Conservation (phyloP, 2,888 invertebrate genomes). For the Rhagonycha fulva region DNA sequence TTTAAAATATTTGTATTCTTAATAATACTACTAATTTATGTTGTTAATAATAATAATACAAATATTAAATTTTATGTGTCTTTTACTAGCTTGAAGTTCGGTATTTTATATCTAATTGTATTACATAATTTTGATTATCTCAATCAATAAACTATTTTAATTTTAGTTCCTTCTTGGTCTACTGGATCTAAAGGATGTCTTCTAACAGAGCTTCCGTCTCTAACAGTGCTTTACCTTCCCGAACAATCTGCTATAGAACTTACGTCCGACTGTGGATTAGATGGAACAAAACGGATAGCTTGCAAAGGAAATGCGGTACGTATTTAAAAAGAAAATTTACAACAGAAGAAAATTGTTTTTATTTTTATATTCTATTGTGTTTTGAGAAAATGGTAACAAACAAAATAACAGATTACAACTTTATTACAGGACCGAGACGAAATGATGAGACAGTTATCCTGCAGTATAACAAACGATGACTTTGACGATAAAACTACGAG, state of each 20-base stretch:
- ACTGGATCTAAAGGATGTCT: conserved; percentile 68
- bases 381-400: not conserved
- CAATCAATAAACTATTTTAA: not conserved
- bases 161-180: conserved; percentile 77
- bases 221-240: conserved; percentile 75
- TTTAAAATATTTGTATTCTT: not conserved
- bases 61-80: no score
- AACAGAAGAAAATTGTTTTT: not conserved
- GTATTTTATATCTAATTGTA: not conserved
- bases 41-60: no score
- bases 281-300: conserved; percentile 72
- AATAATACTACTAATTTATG: no score
- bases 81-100: no score
- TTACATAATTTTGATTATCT: not conserved
- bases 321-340: conserved; percentile 14
- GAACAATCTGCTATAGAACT: conserved; percentile 77
- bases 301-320: conserved; percentile 77
- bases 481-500: conserved; percentile 42
- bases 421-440: conserved; percentile 64
- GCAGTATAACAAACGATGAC: conserved; percentile 58
- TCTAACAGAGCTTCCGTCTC: conserved; percentile 71
- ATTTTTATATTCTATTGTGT: not conserved
- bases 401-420: conserved; percentile 7
- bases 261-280: conserved; percentile 75
- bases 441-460: conserved; percentile 63